phyloP scores from a whole-genome alignment of 2,888 invertebrate species.

The Alsophila aescularia region DNA sequence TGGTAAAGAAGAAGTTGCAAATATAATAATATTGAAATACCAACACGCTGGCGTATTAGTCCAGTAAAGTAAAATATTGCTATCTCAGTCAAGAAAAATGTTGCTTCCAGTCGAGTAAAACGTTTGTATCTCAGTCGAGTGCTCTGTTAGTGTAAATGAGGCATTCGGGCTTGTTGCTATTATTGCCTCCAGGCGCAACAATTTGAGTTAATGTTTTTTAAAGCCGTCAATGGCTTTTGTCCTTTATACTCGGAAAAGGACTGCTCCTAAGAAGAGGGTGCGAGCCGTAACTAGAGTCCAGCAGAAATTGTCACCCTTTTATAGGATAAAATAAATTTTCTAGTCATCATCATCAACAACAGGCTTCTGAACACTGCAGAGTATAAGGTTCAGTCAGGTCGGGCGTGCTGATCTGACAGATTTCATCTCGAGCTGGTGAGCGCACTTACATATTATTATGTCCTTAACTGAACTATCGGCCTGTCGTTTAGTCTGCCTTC shows the following conservation, averaged over 20 bases:
- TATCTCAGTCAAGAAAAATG: background rate
- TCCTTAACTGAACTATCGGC: too few relatives aligned
- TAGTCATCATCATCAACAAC: background rate
- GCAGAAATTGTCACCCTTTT: slow-evolving; percentile 12
- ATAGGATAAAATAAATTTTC: background rate
- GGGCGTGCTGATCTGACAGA: too few relatives aligned
- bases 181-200: slow-evolving; percentile 18
- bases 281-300: slow-evolving; percentile 11
- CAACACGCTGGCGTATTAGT: too few relatives aligned
- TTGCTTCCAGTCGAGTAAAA: slow-evolving; percentile 1
- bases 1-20: too few relatives aligned
- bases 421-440: too few relatives aligned
- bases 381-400: too few relatives aligned
- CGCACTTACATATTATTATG: too few relatives aligned
- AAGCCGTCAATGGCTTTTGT: slow-evolving; percentile 18
- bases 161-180: slow-evolving; percentile 6
- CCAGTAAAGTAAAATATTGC: background rate
- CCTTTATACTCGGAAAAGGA: slow-evolving; percentile 15
- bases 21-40: too few relatives aligned
- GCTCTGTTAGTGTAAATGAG: slow-evolving; percentile 12
- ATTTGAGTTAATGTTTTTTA: slow-evolving; percentile 24
- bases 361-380: background rate
- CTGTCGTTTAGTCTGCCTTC: too few relatives aligned
- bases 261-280: slow-evolving; percentile 6
- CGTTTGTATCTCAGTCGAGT: slow-evolving; percentile 1